Percentiles rank a stretch among this genome's conserved stretches.
phyloP scores from a whole-genome alignment of 2,113 vertebrate species.

The Indicator indicator region DNA sequence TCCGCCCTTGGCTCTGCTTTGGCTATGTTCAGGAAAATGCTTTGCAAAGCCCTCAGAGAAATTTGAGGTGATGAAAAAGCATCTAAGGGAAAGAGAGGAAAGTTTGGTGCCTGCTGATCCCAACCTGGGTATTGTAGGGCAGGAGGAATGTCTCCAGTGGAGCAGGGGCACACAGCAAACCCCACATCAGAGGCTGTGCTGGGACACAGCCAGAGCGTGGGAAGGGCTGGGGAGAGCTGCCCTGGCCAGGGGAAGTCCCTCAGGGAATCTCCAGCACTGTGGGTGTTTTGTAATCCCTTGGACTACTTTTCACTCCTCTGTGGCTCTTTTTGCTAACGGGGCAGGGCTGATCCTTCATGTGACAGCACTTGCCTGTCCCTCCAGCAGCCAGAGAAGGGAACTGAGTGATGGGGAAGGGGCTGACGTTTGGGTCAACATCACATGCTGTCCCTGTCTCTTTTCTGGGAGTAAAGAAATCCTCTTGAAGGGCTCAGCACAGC shows the following conservation, averaged over 20 bases:
- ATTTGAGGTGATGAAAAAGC: neutral
- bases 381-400: neutral
- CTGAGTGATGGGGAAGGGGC: neutral
- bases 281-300: conserved; percentile 16
- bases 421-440: neutral
- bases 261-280: neutral
- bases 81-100: neutral
- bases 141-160: neutral
- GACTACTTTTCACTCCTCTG: neutral
- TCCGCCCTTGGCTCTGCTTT: neutral
- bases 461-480: neutral
- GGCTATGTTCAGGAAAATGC: neutral
- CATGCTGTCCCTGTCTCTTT: neutral
- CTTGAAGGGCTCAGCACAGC: fast-evolving
- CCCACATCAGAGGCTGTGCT: fast-evolving
- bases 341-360: neutral
- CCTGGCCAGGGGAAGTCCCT: neutral
- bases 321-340: neutral
- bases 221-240: neutral
- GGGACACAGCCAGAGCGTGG: fast-evolving
- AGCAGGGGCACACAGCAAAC: neutral
- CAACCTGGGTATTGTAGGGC: neutral
- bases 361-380: neutral
- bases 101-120: fast-evolving
- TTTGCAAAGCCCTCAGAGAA: neutral